Base-by-base conservation (phyloP, 2,113 vertebrate genomes). In the Corythaixoides concolor region DNA sequence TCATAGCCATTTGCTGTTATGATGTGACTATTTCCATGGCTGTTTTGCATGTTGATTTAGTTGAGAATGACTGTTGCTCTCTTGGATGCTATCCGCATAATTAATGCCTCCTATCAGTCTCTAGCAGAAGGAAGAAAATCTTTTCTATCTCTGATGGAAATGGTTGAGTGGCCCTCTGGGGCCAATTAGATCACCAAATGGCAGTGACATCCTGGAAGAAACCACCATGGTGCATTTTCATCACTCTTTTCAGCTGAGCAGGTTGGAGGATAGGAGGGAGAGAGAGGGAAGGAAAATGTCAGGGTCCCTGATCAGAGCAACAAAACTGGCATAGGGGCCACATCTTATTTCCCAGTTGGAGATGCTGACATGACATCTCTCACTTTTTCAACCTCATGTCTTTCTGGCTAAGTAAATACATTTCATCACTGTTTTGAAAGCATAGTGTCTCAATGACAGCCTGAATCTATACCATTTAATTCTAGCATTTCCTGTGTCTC, bases 171-270 rank as follows among this genome's bases (percentile, higher is more conserved):
- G 59, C 75, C 90, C 91, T 92, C 41, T 85, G 93, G 94, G 95
- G 79, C 88, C 74, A 95, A 95, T 96, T 93, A 96, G 82, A 95
- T 97, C 80, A 94, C 60, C 92, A 97, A 94, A 93, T 96, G 94
- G 70, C 73, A 94, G 76, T 85, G 91, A 84, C 64, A 90, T 95
- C 78, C 84, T 88, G 75, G 37, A 96, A 96, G 73, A 90, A 92
- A 86, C 37, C 62, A 75, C 81, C 79, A 58, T 86, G 79, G 62
- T 86, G 59, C 56, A 45, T 89, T 88, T 92, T 95, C 83, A 89
- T 96, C 47, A 41, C 43, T 90, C 43, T 89, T 92, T 84, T 89
- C 90, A 59, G 72, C 72, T 91, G 67, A 81, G 33, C n/a, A 79
- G 45, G 43, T 74, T 88, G 88, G 35, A 76, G 39, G n/a, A 75